Conservation (phyloP, 2,888 invertebrate species). For the Watsonalla cultraria region DNA sequence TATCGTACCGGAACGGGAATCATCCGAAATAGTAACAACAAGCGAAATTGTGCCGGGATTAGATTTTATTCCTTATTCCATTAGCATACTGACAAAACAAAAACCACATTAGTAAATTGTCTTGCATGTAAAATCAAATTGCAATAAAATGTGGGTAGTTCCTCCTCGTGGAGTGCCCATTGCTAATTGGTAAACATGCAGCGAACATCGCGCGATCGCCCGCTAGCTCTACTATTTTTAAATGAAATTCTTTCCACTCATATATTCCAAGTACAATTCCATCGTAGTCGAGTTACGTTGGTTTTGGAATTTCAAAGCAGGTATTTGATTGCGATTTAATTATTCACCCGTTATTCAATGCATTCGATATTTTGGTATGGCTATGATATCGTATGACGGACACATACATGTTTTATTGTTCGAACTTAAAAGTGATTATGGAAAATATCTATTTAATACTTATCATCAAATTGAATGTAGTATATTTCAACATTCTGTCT, state of each 20-base stretch:
- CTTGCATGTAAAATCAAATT: constrained; percentile 50
- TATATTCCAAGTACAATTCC: constrained; percentile 60
- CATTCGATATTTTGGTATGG: constrained; percentile 29
- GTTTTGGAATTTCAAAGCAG: constrained; percentile 52
- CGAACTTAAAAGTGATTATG: not conserved
- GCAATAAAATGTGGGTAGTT: constrained; percentile 34
- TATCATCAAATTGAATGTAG: not conserved
- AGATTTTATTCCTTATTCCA: constrained; percentile 24
- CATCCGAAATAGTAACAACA: constrained; percentile 39
- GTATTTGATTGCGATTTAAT: constrained; percentile 65
- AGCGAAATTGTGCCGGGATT: constrained; percentile 24
- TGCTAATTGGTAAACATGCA: constrained; percentile 67
- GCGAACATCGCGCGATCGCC: constrained; percentile 45
- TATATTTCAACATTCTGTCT: no score
- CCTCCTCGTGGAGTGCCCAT: constrained; percentile 27
- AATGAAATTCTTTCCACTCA: constrained; percentile 69
- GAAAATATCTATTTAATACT: not conserved
- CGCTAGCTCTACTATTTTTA: constrained; percentile 55
- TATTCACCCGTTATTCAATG: constrained; percentile 56
- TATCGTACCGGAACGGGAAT: constrained; percentile 27
- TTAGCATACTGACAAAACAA: constrained; percentile 16
- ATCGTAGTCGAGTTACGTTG: constrained; percentile 39
- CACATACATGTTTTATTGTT: constrained; percentile 8
- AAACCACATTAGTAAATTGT: constrained; percentile 30
- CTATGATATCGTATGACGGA: constrained; percentile 27